phyloP scores from a whole-genome alignment of 1,140 invertebrate genomes.

The Metopolophium dirhodum region DNA sequence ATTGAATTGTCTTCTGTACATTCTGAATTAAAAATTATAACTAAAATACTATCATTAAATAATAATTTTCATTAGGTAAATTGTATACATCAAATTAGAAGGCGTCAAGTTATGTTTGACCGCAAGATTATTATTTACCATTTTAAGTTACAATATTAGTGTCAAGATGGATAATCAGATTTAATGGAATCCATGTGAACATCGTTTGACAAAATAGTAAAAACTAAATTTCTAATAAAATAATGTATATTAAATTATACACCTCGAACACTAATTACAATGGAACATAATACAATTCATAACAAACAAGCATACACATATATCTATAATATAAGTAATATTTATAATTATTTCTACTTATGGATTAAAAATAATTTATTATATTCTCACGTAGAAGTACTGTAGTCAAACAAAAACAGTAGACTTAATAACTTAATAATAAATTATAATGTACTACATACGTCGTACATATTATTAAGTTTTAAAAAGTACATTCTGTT shows the following conservation, averaged over 20 bases:
- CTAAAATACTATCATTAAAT: neutral
- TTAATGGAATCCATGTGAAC: neutral
- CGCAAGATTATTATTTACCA: neutral
- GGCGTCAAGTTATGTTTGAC: neutral
- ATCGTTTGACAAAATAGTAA: constrained; percentile 17
- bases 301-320: neutral
- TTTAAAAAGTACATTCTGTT: too few relatives aligned
- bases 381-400: neutral
- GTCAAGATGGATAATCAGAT: neutral
- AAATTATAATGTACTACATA: neutral
- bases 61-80: neutral
- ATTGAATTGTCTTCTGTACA: neutral
- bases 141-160: neutral
- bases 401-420: neutral
- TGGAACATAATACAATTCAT: neutral
- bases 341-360: neutral
- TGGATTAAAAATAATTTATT: neutral
- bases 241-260: neutral
- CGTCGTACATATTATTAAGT: too few relatives aligned
- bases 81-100: neutral
- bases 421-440: neutral
- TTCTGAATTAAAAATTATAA: neutral
- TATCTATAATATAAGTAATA: neutral
- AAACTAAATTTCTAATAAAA: neutral
- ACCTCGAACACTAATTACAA: neutral